Evolutionary conservation across 2,888 invertebrate genomes (phyloP), one percentile per base, ranked within the genome.

Genomic region (Scaptomyza tumidula): DNA sequence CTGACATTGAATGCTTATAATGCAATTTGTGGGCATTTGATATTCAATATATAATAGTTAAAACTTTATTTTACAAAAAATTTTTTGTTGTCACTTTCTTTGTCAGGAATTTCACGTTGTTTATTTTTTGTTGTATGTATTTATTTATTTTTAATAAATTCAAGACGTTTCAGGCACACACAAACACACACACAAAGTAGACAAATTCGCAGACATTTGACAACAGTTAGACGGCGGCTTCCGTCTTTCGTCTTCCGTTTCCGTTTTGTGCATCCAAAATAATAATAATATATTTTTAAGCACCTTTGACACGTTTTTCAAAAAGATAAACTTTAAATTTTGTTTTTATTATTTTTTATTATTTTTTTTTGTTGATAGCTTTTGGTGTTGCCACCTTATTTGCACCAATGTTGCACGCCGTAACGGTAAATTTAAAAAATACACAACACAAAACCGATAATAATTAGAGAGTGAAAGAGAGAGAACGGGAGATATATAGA

Each of bases 1-100:
- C 68, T 68, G 68, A 75, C 78, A 75, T 72, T 72, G 75, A 60
- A 53, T 54, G 39, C 16, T 35, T 70, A n/a, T 9, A 56, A 11
- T 57, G 13, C 9, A 45, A 35, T 5, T 46, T 62, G 65, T 54
- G 13, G 74, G 41, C 54, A 49, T 50, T 29, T 11, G 33, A 56
- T 27, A 52, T n/a, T 14, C 24, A 24, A 24, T 24, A 4, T 24
- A 24, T 3, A 24, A 5, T 24, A 24, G 3, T 24, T 24, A 24
- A 3, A 24, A 46, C 37, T 24, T 10, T 39, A 24, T 27, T 41
- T 29, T 19, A 2, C 14, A 48, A 29, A 9, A 29, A 11, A 14
- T 56, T 13, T 44, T 37, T 24, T 56, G 10, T 44, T 37, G 24
- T 24, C n/a, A 37, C 35, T 37, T 31, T 7, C 14, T 39, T 45